Evolutionary conservation across 2,797 vertebrate genomes (phyloP).

Genomic region (Cirrhinus mrigala): DNA sequence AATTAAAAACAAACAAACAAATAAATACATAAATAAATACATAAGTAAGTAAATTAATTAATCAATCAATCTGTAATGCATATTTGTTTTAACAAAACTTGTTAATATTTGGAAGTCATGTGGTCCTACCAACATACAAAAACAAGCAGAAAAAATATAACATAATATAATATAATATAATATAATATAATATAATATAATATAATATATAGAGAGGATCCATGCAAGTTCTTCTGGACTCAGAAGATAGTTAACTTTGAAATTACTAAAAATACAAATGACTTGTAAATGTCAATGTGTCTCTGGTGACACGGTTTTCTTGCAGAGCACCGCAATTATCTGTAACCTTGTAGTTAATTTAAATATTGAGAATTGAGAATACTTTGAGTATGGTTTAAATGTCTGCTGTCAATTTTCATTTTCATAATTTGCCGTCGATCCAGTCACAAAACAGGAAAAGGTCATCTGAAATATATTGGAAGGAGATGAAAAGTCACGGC

Average conservation of each 20-base stretch:
- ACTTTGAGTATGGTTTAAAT: slow-evolving; percentile 9
- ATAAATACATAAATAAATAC: too few relatives aligned
- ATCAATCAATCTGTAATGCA: too few relatives aligned
- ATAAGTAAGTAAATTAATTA: too few relatives aligned
- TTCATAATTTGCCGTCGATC: slow-evolving; percentile 3
- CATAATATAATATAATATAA: too few relatives aligned
- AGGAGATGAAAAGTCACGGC: slow-evolving; percentile 13
- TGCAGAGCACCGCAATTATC: neutral
- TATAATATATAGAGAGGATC: neutral
- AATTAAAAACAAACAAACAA: too few relatives aligned
- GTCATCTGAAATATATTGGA: slow-evolving; percentile 16
- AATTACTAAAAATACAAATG: neutral
- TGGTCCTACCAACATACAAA: neutral
- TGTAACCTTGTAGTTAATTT: slow-evolving; percentile 10
- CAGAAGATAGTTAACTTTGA: neutral
- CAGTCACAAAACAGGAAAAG: slow-evolving; percentile 40
- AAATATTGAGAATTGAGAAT: neutral
- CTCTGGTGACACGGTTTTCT: neutral
- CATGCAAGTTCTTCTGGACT: neutral
- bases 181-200: too few relatives aligned
- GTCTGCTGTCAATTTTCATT: slow-evolving; percentile 30
- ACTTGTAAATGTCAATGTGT: slow-evolving; percentile 20
- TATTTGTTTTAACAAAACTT: too few relatives aligned
- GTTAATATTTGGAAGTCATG: too few relatives aligned
- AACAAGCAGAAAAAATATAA: neutral